Percentiles rank a stretch among this genome's conserved stretches.
Conservation (phyloP, 1,140 invertebrate genomes). For the Diabrotica undecimpunctata region DNA sequence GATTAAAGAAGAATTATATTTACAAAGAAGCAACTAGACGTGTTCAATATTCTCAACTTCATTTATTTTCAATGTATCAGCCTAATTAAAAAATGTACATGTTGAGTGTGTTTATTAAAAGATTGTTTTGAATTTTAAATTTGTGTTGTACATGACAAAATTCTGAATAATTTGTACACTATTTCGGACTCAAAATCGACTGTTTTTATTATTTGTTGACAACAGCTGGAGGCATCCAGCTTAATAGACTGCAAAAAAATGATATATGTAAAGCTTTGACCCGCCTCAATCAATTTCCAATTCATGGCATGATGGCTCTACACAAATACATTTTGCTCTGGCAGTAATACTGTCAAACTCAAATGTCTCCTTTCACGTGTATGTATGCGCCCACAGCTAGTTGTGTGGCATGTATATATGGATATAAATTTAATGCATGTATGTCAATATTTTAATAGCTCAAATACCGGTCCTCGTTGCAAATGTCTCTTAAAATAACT, state of each 20-base stretch:
- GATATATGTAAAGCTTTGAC: slow-evolving; percentile 42
- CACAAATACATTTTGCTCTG: slow-evolving; percentile 44
- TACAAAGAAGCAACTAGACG: too few relatives aligned
- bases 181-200: slow-evolving; percentile 1
- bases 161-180: neutral
- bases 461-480: slow-evolving; percentile 16
- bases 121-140: slow-evolving; percentile 1
- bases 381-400: slow-evolving; percentile 43
- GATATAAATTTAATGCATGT: slow-evolving; percentile 36
- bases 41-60: too few relatives aligned
- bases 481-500: neutral
- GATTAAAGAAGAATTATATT: too few relatives aligned
- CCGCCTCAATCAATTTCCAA: slow-evolving; percentile 36
- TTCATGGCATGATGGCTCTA: slow-evolving; percentile 45
- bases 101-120: too few relatives aligned
- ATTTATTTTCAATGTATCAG: too few relatives aligned
- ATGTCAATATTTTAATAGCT: slow-evolving; percentile 26
- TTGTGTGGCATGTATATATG: slow-evolving; percentile 43
- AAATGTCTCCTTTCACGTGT: slow-evolving; percentile 38
- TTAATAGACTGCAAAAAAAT: slow-evolving; percentile 39
- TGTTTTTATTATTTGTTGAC: slow-evolving; percentile 33
- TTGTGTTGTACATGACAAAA: neutral
- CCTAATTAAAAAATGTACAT: too few relatives aligned
- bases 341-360: slow-evolving; percentile 37
- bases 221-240: slow-evolving; percentile 41